Base-by-base conservation (phyloP, 1,140 invertebrate species). In the Acyrthosiphon pisum region DNA sequence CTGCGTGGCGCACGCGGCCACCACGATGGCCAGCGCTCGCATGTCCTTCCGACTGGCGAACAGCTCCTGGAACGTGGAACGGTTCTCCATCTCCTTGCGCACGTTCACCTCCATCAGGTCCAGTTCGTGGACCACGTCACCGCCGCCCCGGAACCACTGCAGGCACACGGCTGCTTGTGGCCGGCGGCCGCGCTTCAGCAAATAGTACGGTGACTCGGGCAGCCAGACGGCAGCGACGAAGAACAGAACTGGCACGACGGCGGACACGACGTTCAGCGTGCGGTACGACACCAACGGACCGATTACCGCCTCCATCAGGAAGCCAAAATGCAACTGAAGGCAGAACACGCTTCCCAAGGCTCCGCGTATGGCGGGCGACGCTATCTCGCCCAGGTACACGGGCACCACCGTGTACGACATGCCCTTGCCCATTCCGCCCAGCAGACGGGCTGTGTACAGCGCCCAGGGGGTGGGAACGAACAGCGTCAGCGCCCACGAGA, bases 181-280 rank as follows among this genome's bases (percentile, higher is more conserved):
- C n/a, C 30, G 81, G 2, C 81, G 88, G 0, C 14, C 23, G 18
- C 35, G 76, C 22, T 86, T 50, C 53, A 93, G 37, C 35, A 93
- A 95, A 94, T 96, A 98, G 93, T 97, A 97, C 0, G 98, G 98
- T 48, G 97, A 97, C 94, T 99, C 98, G 0, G 98, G 98, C 95
- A 98, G 97, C 90, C 97, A 96, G 14, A 96, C 86, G 95, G 97
- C 97, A 94, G 97, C 96, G 0, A 96, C 93, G 0, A 97, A 94
- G 95, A 98, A 97, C 2, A 96, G 41, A 2, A 96, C 94, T 0
- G 97, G 97, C 68, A 97, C 94, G 0, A 96, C 89, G 0, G 96
- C 96, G 90, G 97, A 97, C 46, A 97, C 94, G 7, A 97, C 94
- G 18, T 97, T 97, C 44, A 99, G 95, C 0, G 95, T 95, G 4